Evolutionary conservation across 1,140 invertebrate species (phyloP).

Genomic region (Saxidomus purpurata): DNA sequence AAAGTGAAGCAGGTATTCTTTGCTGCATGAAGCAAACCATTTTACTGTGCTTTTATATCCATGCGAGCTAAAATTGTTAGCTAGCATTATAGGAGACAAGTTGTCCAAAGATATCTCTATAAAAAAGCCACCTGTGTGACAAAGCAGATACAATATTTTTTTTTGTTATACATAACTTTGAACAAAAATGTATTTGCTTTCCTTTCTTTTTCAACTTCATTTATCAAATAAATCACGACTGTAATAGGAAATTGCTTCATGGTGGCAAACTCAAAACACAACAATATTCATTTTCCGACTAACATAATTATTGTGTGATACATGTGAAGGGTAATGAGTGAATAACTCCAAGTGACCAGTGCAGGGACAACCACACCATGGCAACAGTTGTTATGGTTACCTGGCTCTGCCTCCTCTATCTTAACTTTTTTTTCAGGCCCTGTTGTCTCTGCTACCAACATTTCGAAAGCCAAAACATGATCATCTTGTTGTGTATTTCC

Average conservation of each 20-base stretch:
- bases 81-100: too few relatives aligned
- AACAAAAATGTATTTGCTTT: too few relatives aligned
- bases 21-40: too few relatives aligned
- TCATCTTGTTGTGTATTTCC: neutral
- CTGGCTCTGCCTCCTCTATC: neutral
- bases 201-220: too few relatives aligned
- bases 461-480: neutral
- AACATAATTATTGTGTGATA: neutral
- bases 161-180: too few relatives aligned
- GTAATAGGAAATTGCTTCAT: neutral
- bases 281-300: neutral
- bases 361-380: constrained; percentile 15
- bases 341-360: neutral
- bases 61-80: too few relatives aligned
- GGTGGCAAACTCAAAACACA: neutral
- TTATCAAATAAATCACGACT: too few relatives aligned
- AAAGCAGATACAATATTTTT: too few relatives aligned
- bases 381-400: constrained; percentile 37
- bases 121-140: too few relatives aligned
- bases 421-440: neutral
- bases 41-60: too few relatives aligned
- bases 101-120: too few relatives aligned
- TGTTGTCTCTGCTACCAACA: neutral
- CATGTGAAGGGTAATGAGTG: neutral
- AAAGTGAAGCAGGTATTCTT: too few relatives aligned